A percentile compares a stretch with the other conserved stretches of the same genome.
Evolutionary conservation across 2,797 vertebrate genomes (phyloP).

Genomic region (Adrianichthys oophorus): DNA sequence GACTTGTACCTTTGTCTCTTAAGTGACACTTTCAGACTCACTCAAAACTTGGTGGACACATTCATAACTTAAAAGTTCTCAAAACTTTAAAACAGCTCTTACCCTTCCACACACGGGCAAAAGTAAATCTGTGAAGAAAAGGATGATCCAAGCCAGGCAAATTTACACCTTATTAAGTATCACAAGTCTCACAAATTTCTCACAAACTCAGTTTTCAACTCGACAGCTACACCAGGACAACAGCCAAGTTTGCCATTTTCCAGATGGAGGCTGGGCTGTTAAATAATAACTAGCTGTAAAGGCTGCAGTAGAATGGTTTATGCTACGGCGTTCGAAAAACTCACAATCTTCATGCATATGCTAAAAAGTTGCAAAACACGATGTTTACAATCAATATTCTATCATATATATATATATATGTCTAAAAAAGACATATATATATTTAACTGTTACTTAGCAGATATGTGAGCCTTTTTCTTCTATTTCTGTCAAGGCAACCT

Average conservation of each 20-base stretch:
- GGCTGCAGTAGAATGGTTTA: slow-evolving; percentile 71
- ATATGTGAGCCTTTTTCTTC: slow-evolving; percentile 46
- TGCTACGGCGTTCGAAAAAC: slow-evolving; percentile 70
- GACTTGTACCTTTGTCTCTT: no score
- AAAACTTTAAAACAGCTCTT: slow-evolving; percentile 57
- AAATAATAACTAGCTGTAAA: slow-evolving; percentile 78
- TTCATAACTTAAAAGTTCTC: slow-evolving; percentile 66
- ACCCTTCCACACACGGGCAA: slow-evolving; percentile 54
- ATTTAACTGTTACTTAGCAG: no score
- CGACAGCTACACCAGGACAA: slow-evolving; percentile 76
- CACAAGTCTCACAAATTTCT: slow-evolving; percentile 79
- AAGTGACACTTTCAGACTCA: slow-evolving; percentile 5
- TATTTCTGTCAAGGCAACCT: slow-evolving; percentile 63
- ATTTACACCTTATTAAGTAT: slow-evolving; percentile 82
- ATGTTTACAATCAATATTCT: no score
- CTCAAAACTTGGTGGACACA: slow-evolving; percentile 22
- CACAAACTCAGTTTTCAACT: slow-evolving; percentile 76
- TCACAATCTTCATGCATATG: slow-evolving; percentile 62
- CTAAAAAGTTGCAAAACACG: slow-evolving; percentile 22
- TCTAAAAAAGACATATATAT: no score
- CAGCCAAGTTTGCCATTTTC: slow-evolving; percentile 82
- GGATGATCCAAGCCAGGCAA: slow-evolving; percentile 77
- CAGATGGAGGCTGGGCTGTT: slow-evolving; percentile 80
- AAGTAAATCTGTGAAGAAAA: slow-evolving; percentile 67
- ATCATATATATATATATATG: no score